phyloP scores from a whole-genome alignment of 2,113 vertebrate species.

The Micromys minutus region DNA sequence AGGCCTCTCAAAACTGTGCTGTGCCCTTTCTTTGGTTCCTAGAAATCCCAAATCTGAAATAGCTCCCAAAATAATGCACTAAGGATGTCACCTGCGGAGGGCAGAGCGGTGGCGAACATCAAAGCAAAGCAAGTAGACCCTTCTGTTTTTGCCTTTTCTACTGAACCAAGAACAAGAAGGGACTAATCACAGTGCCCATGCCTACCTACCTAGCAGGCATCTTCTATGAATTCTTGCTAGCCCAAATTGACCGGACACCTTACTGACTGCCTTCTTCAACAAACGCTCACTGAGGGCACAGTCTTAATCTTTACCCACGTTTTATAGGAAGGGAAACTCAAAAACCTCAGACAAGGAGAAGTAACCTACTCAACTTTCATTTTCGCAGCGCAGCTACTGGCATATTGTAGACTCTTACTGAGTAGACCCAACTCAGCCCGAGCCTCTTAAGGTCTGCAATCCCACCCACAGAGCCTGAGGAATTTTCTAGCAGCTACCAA shows the following conservation, averaged over 20 bases:
- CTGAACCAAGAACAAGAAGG: neutral
- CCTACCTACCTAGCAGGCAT: neutral
- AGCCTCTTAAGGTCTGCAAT: neutral
- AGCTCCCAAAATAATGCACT: neutral
- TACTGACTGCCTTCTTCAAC: neutral
- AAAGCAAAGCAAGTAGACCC: neutral
- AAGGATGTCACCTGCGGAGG: neutral
- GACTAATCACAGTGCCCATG: neutral
- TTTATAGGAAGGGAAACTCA: neutral
- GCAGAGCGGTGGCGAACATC: neutral
- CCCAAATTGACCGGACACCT: neutral
- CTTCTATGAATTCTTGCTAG: neutral
- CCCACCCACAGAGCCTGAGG: neutral
- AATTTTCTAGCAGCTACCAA: neutral
- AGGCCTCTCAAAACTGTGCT: neutral
- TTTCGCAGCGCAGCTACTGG: neutral
- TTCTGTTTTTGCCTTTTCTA: neutral
- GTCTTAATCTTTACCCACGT: neutral
- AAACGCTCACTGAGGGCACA: neutral
- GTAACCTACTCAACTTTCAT: neutral
- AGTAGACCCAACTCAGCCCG: neutral
- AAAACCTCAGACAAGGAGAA: conserved; percentile 9
- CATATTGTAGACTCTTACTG: neutral
- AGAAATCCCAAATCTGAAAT: conserved; percentile 7
- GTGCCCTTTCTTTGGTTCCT: conserved; percentile 12